A percentile compares a stretch with the other conserved stretches of the same genome.
Conservation (phyloP, 2,797 vertebrate species). For the Parotocinclus haroldoi region DNA sequence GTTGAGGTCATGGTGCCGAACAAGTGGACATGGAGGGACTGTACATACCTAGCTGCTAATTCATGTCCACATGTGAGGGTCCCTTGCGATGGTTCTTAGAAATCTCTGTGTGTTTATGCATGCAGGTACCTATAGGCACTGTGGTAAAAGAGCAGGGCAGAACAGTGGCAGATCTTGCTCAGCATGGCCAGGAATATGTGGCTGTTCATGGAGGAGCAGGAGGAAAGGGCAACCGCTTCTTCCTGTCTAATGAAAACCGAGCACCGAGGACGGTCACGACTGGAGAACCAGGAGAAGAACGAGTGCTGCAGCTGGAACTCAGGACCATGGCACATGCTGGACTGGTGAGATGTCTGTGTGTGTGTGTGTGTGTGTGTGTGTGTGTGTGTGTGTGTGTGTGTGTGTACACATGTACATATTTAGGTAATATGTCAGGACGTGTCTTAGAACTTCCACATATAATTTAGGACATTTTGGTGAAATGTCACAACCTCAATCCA, state of each 20-base stretch:
- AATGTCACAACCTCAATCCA: no score
- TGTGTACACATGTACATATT: no score
- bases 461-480: no score
- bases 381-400: not conserved
- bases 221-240: slow-evolving; percentile 93
- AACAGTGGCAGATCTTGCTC: slow-evolving; percentile 76
- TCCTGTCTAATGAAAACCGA: slow-evolving; percentile 88
- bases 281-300: slow-evolving; percentile 81
- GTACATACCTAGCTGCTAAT: no score
- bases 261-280: slow-evolving; percentile 76
- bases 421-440: no score
- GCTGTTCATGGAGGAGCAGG: slow-evolving; percentile 85
- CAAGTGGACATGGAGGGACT: no score
- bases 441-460: no score
- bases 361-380: not conserved
- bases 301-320: slow-evolving; percentile 83
- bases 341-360: slow-evolving; percentile 71
- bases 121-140: slow-evolving; percentile 88
- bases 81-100: no score
- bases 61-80: no score
- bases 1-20: no score
- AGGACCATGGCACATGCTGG: slow-evolving; percentile 92
- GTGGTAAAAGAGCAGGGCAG: slow-evolving; percentile 80
- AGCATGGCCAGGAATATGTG: slow-evolving; percentile 77
- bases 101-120: not conserved